Base-by-base conservation (phyloP, 1,140 invertebrate genomes). In the Geopemphigus sp. region DNA sequence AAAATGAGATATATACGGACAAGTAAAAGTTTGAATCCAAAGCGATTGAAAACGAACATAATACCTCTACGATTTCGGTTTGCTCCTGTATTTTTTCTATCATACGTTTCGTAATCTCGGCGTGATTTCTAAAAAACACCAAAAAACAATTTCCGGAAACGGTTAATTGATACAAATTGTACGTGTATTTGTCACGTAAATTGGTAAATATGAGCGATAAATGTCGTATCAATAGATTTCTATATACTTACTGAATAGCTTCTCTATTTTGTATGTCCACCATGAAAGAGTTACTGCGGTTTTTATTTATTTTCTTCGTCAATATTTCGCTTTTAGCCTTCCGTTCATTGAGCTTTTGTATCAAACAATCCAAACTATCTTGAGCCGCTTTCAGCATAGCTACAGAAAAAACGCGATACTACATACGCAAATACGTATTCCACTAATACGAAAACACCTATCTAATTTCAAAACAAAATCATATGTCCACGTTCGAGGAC, bases 21-120 rank as follows among this genome's bases (percentile, higher is more conserved):
- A 53, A 10, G 53, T 70, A 70, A 5, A 47, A 1, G 22, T 22
- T 66, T 64, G 2, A 70, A 29, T 70, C 17, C 3, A 6, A 24
- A 17, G 2, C 32, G 32, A 32, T 19, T 29, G 5, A 63, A 32
- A 63, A 70, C 6, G 29, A 29, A 53, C 26, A 12, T 8, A 4
- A 39, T 70, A 70, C 68, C 50, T 70, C 47, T 19, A 70, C 68
- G 10, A 70, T 70, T 70, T 70, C 68, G 19, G 68, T 26, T 70
- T 70, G 68, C 17, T 70, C 47, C 53, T 70, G 45, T 53, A 70
- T 70, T 15, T 70, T 70, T 12, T 70, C 68, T 47, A 70, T 70
- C 45, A 70, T 53, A 19, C 47, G 68, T 11, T 70, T 70, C 1
- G 45, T 70, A 12, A 53, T 53, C 17, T 70, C 68, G 0, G 47